phyloP scores from a whole-genome alignment of 2,888 invertebrate species.

The Biston stratarius region DNA sequence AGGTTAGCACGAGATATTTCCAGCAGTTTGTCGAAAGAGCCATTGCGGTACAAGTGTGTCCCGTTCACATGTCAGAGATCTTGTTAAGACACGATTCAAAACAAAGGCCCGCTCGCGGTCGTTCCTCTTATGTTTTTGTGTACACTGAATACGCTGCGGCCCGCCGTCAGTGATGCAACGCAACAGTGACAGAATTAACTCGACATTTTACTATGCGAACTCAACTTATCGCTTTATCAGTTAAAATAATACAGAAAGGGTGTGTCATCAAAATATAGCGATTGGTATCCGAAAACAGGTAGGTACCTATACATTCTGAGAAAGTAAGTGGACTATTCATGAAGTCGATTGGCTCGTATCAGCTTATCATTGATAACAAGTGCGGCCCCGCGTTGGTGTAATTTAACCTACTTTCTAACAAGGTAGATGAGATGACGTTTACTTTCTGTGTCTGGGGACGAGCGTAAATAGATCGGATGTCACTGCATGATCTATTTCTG shows the following conservation, averaged over 20 bases:
- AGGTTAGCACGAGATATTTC: slow-evolving; percentile 82
- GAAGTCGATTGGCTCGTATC: slow-evolving; percentile 61
- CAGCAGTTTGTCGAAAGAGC: slow-evolving; percentile 81
- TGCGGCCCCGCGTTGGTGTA: slow-evolving; percentile 51
- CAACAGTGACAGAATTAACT: slow-evolving; percentile 73
- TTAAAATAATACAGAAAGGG: slow-evolving; percentile 49
- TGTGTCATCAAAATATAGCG: slow-evolving; percentile 43
- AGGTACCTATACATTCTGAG: slow-evolving; percentile 47
- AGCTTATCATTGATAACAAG: slow-evolving; percentile 73
- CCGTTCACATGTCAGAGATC: slow-evolving; percentile 58
- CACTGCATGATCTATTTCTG: slow-evolving; percentile 63
- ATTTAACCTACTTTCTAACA: slow-evolving; percentile 73
- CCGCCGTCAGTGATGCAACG: slow-evolving; percentile 70
- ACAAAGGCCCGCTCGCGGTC: slow-evolving; percentile 68
- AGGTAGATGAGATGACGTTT: slow-evolving; percentile 40
- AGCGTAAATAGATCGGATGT: slow-evolving; percentile 70
- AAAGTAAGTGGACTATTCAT: slow-evolving; percentile 57
- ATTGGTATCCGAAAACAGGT: slow-evolving; percentile 6
- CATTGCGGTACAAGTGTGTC: slow-evolving; percentile 61
- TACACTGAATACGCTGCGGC: slow-evolving; percentile 49
- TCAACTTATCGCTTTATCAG: slow-evolving; percentile 56
- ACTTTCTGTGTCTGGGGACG: slow-evolving; percentile 54
- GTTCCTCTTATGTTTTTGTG: slow-evolving; percentile 80
- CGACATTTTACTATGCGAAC: slow-evolving; percentile 63
- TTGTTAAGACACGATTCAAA: slow-evolving; percentile 72